Conservation (phyloP, 2,888 invertebrate genomes). For the Parnassius orleans region DNA sequence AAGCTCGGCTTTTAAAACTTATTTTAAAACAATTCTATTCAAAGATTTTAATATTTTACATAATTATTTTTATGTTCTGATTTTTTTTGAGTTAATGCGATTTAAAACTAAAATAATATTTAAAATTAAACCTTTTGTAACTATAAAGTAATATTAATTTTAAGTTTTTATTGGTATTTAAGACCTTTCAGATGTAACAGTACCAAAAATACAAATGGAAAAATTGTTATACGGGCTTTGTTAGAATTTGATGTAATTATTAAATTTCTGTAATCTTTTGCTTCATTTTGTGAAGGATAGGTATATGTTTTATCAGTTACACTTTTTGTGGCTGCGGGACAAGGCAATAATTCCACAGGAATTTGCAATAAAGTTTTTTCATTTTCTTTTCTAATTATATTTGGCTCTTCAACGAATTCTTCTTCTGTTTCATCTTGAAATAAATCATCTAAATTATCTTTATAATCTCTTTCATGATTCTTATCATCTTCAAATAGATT, state of each 20-base stretch:
- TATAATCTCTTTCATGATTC: conserved; percentile 61
- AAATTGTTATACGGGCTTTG: neutral
- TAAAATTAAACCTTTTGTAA: too few relatives aligned
- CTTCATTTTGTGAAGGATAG: conserved; percentile 81
- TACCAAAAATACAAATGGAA: neutral
- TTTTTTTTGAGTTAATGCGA: too few relatives aligned
- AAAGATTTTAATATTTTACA: too few relatives aligned
- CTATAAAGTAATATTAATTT: too few relatives aligned
- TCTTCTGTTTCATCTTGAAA: conserved; percentile 66
- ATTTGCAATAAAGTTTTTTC: conserved; percentile 77
- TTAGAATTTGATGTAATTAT: conserved; percentile 53
- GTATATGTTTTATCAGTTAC: conserved; percentile 80
- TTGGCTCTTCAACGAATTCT: conserved; percentile 64
- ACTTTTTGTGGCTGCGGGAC: conserved; percentile 82
- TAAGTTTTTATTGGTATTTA: too few relatives aligned
- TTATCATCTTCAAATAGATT: conserved; percentile 50
- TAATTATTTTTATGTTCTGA: too few relatives aligned
- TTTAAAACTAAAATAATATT: too few relatives aligned
- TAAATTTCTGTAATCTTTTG: conserved; percentile 74
- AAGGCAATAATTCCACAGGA: conserved; percentile 80
- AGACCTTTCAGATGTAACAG: too few relatives aligned
- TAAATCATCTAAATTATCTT: conserved; percentile 58
- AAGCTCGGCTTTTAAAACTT: too few relatives aligned
- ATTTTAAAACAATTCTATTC: too few relatives aligned
- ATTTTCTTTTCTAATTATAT: conserved; percentile 60